Conservation (phyloP, 1,140 invertebrate species). For the Oryctes rhinoceros region DNA sequence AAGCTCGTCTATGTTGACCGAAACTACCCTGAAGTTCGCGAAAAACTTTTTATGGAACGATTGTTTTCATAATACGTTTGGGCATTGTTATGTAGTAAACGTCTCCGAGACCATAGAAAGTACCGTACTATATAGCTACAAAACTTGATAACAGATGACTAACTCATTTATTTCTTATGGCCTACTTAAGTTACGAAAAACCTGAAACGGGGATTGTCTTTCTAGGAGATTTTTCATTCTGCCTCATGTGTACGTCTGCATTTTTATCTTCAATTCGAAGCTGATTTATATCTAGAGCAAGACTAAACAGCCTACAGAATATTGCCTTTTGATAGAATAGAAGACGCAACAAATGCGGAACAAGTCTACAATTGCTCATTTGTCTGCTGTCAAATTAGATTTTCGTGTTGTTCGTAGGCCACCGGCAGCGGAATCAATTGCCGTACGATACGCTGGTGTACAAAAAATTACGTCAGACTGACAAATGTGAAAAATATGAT, state of each 20-base stretch:
- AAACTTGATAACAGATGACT: no score
- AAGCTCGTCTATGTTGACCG: no score
- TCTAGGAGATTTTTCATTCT: no score
- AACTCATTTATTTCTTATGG: no score
- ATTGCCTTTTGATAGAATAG: neutral
- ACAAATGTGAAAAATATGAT: conserved; percentile 30
- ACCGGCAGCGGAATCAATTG: neutral
- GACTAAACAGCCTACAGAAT: neutral
- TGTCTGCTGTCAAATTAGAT: conserved; percentile 32
- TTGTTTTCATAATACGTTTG: no score
- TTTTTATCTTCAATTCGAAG: neutral
- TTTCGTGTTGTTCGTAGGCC: neutral
- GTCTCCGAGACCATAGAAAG: no score
- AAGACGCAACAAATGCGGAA: neutral
- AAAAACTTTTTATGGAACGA: no score
- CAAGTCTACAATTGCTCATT: conserved; percentile 3
- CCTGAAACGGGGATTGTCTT: no score
- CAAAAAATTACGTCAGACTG: conserved; percentile 3
- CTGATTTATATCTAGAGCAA: neutral
- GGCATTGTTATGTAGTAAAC: no score
- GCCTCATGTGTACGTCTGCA: neutral
- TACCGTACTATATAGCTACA: no score
- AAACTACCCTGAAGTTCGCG: no score
- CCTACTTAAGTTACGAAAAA: no score
- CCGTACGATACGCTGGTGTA: neutral